These are phyloP conservation scores for Chorisops tibialis DNA, from an alignment of 2,888 invertebrate species.

Conservation along the genomic window DNA sequence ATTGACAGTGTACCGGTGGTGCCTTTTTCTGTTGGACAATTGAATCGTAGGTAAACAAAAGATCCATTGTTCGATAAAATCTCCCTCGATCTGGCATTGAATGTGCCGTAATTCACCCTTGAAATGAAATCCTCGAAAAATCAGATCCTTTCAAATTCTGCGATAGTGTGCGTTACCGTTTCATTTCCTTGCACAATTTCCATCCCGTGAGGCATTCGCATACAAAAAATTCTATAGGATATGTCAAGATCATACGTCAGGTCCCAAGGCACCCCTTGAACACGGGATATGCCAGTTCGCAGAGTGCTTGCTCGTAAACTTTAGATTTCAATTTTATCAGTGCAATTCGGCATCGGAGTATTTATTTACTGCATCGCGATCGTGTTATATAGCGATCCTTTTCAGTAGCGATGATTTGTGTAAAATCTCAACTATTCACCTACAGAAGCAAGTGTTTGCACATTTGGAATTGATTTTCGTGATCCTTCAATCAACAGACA, in stretches of 20 bases:
- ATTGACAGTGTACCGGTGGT: too few relatives aligned
- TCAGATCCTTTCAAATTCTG: constrained; percentile 25
- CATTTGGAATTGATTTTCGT: constrained; percentile 6
- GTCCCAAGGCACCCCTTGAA: background rate
- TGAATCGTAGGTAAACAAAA: constrained; percentile 11
- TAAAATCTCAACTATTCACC: too few relatives aligned
- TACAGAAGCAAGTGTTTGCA: constrained; percentile 15
- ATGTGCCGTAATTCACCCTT: constrained; percentile 31
- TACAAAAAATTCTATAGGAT: constrained; percentile 3
- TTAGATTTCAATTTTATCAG: too few relatives aligned
- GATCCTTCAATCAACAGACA: constrained; percentile 10
- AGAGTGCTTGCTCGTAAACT: too few relatives aligned
- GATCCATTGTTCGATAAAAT: constrained; percentile 15
- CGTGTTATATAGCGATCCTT: too few relatives aligned
- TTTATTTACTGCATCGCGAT: too few relatives aligned
- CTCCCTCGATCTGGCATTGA: constrained; percentile 29
- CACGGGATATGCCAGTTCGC: too few relatives aligned
- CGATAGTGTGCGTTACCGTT: background rate
- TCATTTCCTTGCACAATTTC: too few relatives aligned
- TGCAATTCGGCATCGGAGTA: too few relatives aligned
- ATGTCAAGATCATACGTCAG: constrained; percentile 19
- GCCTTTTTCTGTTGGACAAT: too few relatives aligned
- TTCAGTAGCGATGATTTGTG: too few relatives aligned
- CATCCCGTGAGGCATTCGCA: constrained; percentile 10
- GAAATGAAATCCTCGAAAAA: constrained; percentile 31